Percentiles rank a stretch among this genome's conserved stretches.
phyloP scores from a whole-genome alignment of 2,888 invertebrate species.

The Cheilosia vulpina region DNA sequence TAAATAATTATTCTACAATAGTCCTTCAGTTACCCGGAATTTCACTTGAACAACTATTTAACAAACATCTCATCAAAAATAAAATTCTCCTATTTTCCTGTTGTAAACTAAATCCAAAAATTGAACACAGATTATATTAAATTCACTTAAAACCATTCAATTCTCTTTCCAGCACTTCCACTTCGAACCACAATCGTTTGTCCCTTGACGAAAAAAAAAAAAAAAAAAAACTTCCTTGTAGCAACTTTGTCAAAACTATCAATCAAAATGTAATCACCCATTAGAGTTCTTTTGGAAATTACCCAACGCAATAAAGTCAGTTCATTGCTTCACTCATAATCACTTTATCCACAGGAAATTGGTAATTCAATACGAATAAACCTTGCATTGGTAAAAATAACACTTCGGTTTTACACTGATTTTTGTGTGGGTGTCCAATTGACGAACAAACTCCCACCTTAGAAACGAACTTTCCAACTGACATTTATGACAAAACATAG shows the following conservation, averaged over 20 bases:
- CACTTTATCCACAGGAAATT: slow-evolving; percentile 12
- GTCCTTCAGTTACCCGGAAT: too few relatives aligned
- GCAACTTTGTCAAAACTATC: neutral
- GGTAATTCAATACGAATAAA: slow-evolving; percentile 19
- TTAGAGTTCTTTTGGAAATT: slow-evolving; percentile 4
- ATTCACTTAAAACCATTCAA: too few relatives aligned
- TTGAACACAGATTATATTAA: too few relatives aligned
- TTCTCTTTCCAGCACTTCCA: neutral
- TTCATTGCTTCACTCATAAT: slow-evolving; percentile 6
- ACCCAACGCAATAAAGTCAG: slow-evolving; percentile 1
- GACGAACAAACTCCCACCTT: neutral
- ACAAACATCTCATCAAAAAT: too few relatives aligned
- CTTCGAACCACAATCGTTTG: neutral
- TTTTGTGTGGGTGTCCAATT: neutral
- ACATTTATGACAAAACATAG: slow-evolving; percentile 16
- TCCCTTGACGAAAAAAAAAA: neutral
- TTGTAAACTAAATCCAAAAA: too few relatives aligned
- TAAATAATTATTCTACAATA: too few relatives aligned
- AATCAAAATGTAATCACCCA: slow-evolving; percentile 12
- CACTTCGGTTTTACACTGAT: slow-evolving; percentile 16
- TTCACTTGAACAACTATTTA: too few relatives aligned
- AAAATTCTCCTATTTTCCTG: too few relatives aligned
- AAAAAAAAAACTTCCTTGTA: neutral
- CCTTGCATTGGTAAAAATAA: slow-evolving; percentile 7
- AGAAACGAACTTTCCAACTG: slow-evolving; percentile 1